phyloP scores from a whole-genome alignment of 2,888 invertebrate species.

The Synergus gifuensis region DNA sequence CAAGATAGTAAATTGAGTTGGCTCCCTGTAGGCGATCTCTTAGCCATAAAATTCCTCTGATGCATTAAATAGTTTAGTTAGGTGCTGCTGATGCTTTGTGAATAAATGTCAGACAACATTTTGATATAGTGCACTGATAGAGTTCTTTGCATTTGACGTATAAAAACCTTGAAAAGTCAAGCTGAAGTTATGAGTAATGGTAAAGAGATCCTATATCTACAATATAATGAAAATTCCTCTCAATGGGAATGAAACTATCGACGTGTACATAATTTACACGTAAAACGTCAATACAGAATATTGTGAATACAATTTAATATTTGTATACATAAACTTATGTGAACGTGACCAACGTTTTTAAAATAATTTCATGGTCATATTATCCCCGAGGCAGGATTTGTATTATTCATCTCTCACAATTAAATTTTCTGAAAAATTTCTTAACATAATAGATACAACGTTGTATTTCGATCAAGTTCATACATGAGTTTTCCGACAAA shows the following conservation, averaged over 20 bases:
- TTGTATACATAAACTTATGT: constrained; percentile 1
- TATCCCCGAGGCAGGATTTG: neutral
- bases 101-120: neutral
- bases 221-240: neutral
- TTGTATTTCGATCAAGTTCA: too few species aligned
- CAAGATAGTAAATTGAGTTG: neutral
- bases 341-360: neutral
- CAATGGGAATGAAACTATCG: neutral
- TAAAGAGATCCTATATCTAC: neutral
- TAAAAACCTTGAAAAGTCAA: constrained; percentile 14
- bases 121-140: neutral
- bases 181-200: neutral
- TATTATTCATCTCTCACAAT: neutral
- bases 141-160: neutral
- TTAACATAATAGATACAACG: neutral
- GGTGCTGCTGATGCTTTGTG: neutral
- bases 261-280: neutral
- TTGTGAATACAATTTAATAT: neutral
- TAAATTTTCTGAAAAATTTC: neutral
- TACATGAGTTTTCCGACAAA: neutral
- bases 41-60: neutral
- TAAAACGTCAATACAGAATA: neutral
- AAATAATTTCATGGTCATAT: constrained; percentile 7
- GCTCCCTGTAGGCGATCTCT: neutral
- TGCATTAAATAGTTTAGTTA: neutral